Evolutionary conservation across 2,113 vertebrate species (phyloP).

Genomic region (Hemichromis elongatus): DNA sequence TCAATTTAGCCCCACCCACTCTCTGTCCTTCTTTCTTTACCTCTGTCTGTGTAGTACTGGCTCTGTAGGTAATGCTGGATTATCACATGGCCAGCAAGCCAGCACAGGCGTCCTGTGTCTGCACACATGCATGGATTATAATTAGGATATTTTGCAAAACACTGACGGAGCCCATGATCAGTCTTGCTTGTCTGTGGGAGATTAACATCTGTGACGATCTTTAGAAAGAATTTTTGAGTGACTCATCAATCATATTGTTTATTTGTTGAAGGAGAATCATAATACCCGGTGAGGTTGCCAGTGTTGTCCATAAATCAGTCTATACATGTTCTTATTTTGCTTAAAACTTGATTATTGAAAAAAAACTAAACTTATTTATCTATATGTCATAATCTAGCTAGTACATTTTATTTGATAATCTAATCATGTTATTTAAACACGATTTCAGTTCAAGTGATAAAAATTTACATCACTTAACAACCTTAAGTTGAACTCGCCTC

Average conservation of each 20-base stretch:
- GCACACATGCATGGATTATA: slow-evolving; percentile 37
- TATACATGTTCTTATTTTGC: background rate
- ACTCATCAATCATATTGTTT: background rate
- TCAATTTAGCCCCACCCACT: slow-evolving; percentile 8
- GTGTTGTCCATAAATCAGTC: background rate
- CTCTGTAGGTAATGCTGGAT: slow-evolving; percentile 10
- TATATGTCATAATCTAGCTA: background rate
- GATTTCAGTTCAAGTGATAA: background rate
- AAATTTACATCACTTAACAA: background rate
- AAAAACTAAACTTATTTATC: background rate
- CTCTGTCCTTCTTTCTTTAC: background rate
- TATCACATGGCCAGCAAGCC: slow-evolving; percentile 45
- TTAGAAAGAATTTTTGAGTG: background rate
- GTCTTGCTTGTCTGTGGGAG: background rate
- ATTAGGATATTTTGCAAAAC: slow-evolving; percentile 20
- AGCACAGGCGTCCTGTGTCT: slow-evolving; percentile 28
- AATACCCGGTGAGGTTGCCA: background rate
- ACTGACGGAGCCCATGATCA: background rate
- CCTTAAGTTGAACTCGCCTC: background rate
- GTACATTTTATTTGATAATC: background rate
- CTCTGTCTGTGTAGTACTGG: background rate
- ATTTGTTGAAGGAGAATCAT: background rate
- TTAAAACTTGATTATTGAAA: background rate
- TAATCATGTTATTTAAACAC: background rate
- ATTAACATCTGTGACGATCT: background rate